Evolutionary conservation across 2,113 vertebrate genomes (phyloP).

Genomic region (Bungarus multicinctus): DNA sequence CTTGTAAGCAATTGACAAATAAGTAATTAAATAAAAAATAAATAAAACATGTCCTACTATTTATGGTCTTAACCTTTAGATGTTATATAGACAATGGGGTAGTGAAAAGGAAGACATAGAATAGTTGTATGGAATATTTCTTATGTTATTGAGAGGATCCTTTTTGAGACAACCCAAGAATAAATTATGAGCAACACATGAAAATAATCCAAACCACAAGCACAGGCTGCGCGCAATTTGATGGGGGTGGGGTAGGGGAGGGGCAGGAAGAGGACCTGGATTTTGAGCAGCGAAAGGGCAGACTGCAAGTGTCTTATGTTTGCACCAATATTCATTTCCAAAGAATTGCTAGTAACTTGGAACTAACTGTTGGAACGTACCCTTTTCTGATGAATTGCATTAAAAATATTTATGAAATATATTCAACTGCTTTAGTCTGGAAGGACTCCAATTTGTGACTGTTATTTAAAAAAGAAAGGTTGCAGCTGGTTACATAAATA

Average conservation of each 20-base stretch:
- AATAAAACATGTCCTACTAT: too few species aligned
- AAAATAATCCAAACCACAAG: background rate
- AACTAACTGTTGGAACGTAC: background rate
- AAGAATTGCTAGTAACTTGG: background rate
- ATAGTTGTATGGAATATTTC: background rate
- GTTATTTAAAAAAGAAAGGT: background rate
- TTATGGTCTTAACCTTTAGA: background rate
- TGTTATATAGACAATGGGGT: background rate
- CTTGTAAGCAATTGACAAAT: too few species aligned
- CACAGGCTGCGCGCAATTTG: background rate
- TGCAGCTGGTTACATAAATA: background rate
- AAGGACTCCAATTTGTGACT: background rate
- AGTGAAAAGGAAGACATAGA: background rate
- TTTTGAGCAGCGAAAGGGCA: background rate
- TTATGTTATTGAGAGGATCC: background rate
- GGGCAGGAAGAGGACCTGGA: background rate
- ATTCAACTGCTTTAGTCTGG: background rate
- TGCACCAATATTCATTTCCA: background rate
- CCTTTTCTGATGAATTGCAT: background rate
- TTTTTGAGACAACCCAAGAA: background rate
- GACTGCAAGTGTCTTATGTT: background rate
- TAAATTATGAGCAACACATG: background rate
- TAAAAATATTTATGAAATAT: background rate
- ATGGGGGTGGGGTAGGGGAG: background rate
- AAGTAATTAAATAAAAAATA: too few species aligned